These are phyloP conservation scores for Corapipo altera DNA, from an alignment of 2,113 vertebrate genomes.

Conservation along the genomic window DNA sequence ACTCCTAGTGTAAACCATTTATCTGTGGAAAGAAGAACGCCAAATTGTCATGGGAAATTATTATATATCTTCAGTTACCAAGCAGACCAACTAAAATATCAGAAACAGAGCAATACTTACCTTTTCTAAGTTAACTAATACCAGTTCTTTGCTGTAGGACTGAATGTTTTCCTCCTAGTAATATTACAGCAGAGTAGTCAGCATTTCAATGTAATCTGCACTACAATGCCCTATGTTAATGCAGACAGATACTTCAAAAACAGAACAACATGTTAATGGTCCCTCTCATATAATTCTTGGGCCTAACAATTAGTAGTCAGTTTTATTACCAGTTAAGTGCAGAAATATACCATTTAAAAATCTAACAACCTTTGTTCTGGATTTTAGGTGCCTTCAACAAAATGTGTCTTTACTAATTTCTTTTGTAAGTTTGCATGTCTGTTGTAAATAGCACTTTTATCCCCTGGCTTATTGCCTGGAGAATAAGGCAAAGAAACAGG, in stretches of 20 bases:
- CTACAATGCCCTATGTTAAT: slow-evolving; percentile 68
- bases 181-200: slow-evolving; percentile 42
- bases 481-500: background rate
- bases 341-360: slow-evolving; percentile 60
- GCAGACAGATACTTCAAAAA: slow-evolving; percentile 61
- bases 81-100: background rate
- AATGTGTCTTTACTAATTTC: slow-evolving; percentile 3
- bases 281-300: slow-evolving; percentile 56
- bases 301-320: slow-evolving; percentile 60
- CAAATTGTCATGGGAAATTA: background rate
- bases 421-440: background rate
- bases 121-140: background rate
- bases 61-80: background rate
- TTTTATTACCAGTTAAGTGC: slow-evolving; percentile 62
- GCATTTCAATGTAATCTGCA: slow-evolving; percentile 68
- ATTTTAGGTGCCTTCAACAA: slow-evolving; percentile 30
- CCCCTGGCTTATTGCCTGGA: background rate
- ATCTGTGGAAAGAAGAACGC: background rate
- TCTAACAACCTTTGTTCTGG: slow-evolving; percentile 50
- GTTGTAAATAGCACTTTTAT: background rate
- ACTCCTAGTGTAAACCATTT: background rate
- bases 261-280: slow-evolving; percentile 60
- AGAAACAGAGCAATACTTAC: background rate
- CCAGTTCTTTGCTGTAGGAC: background rate
- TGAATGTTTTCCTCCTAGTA: background rate